phyloP scores from a whole-genome alignment of 1,140 invertebrate species.

The Drosophila pectinifera region DNA sequence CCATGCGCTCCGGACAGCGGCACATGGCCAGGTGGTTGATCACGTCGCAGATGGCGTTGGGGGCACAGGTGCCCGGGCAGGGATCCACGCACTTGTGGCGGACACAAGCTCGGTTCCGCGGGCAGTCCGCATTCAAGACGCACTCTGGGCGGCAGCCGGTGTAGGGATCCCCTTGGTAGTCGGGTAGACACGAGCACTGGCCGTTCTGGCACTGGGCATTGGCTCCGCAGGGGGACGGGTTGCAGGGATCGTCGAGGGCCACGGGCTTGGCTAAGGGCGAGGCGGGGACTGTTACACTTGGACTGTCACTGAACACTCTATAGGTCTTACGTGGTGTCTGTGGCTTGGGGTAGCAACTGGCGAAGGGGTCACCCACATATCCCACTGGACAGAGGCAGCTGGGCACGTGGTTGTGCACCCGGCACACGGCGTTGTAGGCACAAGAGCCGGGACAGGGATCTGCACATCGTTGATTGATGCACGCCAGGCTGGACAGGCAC shows the following conservation, averaged over 20 bases:
- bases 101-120: conserved; percentile 87
- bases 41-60: conserved; percentile 88
- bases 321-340: conserved; percentile 53
- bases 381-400: conserved; percentile 88
- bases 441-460: conserved; percentile 87
- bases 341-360: conserved; percentile 64
- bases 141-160: conserved; percentile 80
- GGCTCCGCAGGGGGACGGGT: conserved; percentile 90
- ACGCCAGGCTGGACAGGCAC: conserved; percentile 86
- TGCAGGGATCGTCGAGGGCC: conserved; percentile 85
- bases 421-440: conserved; percentile 88
- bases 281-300: conserved; percentile 5
- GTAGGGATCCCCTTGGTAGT: conserved; percentile 87
- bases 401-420: conserved; percentile 88
- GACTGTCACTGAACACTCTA: not conserved
- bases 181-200: conserved; percentile 86
- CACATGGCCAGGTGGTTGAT: conserved; percentile 89
- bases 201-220: conserved; percentile 88
- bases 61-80: conserved; percentile 89
- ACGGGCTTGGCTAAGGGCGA: conserved; percentile 83
- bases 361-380: conserved; percentile 90
- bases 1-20: conserved; percentile 86
- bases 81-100: conserved; percentile 89
- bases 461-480: conserved; percentile 87
- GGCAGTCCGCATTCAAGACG: conserved; percentile 85